These are phyloP conservation scores for Holothuria scabra DNA, from an alignment of 53 echinoderm and acorn worm species.

Conservation along the genomic window DNA sequence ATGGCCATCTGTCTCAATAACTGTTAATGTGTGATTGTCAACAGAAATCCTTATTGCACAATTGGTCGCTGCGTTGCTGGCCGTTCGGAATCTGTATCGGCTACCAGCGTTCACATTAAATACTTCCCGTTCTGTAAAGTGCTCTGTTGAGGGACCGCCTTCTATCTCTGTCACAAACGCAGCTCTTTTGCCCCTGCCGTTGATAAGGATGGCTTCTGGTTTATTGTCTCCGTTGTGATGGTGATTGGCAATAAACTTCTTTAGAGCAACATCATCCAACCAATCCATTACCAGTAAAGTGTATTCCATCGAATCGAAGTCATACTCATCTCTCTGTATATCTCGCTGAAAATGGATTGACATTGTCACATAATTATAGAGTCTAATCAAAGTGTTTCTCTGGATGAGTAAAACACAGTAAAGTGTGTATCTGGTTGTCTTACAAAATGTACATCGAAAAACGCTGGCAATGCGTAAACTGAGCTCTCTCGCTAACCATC, in stretches of 20 bases:
- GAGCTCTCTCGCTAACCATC: too few relatives aligned
- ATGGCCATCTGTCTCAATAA: constrained; percentile 79
- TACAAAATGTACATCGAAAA: too few relatives aligned
- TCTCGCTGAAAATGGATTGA: constrained; percentile 32
- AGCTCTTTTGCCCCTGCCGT: constrained; percentile 75
- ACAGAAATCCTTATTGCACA: constrained; percentile 83
- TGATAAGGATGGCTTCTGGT: constrained; percentile 85
- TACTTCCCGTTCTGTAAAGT: constrained; percentile 61
- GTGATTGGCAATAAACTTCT: constrained; percentile 75
- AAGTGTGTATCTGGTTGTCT: too few relatives aligned
- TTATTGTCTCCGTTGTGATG: constrained; percentile 80
- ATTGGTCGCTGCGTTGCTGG: constrained; percentile 92
- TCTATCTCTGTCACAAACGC: not conserved
- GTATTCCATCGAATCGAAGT: constrained; percentile 76
- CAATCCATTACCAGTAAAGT: constrained; percentile 82
- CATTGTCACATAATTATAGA: too few relatives aligned
- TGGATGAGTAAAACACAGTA: too few relatives aligned
- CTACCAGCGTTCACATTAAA: constrained; percentile 16
- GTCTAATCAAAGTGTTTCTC: too few relatives aligned
- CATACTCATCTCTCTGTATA: constrained; percentile 60
- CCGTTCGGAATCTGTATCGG: constrained; percentile 80
- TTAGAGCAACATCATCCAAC: constrained; percentile 78
- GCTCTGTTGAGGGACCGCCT: not conserved
- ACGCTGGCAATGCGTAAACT: too few relatives aligned
- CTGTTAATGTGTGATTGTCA: constrained; percentile 70